Conservation (phyloP, 2,113 vertebrate species). For the Ammospiza nelsoni region DNA sequence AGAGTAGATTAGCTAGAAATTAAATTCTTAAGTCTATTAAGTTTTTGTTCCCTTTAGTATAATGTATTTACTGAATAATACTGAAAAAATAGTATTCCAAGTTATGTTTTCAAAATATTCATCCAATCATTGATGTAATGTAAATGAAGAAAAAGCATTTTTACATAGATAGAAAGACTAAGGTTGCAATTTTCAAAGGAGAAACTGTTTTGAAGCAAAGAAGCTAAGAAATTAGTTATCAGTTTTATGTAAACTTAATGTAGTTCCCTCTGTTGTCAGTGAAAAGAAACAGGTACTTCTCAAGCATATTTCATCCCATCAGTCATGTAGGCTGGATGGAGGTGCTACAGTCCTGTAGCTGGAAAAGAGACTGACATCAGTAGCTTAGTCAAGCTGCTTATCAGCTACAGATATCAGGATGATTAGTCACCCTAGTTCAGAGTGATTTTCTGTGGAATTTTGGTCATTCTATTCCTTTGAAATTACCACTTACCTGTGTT, state of each 20-base stretch:
- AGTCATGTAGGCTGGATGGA: neutral
- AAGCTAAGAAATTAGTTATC: neutral
- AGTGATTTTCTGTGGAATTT: neutral
- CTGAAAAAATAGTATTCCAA: neutral
- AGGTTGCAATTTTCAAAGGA: neutral
- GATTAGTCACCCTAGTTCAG: neutral
- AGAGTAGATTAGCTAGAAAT: neutral
- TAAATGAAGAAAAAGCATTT: neutral
- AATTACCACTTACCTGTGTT: neutral
- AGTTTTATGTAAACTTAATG: neutral
- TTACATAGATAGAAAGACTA: neutral
- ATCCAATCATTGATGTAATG: neutral
- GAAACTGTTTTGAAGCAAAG: neutral
- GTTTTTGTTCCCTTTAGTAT: neutral
- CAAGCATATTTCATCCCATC: neutral
- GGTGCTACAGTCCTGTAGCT: neutral
- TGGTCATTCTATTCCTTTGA: neutral
- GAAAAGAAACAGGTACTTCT: constrained; percentile 23
- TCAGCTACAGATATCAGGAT: neutral
- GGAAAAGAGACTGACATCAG: neutral
- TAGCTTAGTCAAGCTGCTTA: neutral
- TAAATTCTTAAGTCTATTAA: neutral
- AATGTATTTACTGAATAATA: neutral
- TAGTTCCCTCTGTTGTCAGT: neutral
- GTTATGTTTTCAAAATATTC: neutral